Evolutionary conservation across 2,113 vertebrate species (phyloP), one percentile per base, ranked within the genome.

Genomic region (Bos javanicus): DNA sequence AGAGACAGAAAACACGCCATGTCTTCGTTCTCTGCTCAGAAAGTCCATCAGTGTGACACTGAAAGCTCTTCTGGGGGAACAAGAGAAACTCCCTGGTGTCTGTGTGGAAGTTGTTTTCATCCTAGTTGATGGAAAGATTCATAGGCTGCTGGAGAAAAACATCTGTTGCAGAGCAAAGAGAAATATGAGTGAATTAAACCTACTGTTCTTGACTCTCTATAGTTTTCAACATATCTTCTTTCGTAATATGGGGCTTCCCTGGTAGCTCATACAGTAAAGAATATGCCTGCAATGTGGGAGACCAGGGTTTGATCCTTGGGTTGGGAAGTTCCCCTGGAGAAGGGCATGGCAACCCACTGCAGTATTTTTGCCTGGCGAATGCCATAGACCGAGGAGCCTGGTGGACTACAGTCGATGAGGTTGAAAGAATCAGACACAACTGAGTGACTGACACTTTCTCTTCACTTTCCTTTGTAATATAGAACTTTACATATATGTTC

Each of bases 41-140:
- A 94, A 88, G 12, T 36, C 6, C n/a, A 91, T 83, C 39, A 30
- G 19, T 36, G 10, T 30, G 62, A 64, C 14, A 50, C 59, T 62
- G 87, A 81, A 95, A 95, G 36, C 71, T 85, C 78, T 78, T 91
- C 3, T 46, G 30, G 46, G 52, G 57, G 30, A 78, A 39, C 12
- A 56, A 57, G 8, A 91, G n/a, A 82, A 60, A 87, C 43, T 50
- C 52, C 26, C 87, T 78, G 5, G 33, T 78, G 86, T 28, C 74
- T 26, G 52, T 71, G 16, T 25, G 56, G 59, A 81, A 86, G 64
- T 54, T 92, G n/a, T 91, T 97, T 94, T 60, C 80, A 93, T 89
- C 67, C 46, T 57, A 81, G 23, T 59, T 74, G 94, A 96, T 88
- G 74, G 60, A 10, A 76, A 59, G 33, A 93, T 43, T 92, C 93